These are phyloP conservation scores for Maccullochella peelii DNA, from an alignment of 2,113 vertebrate genomes.

Conservation along the genomic window DNA sequence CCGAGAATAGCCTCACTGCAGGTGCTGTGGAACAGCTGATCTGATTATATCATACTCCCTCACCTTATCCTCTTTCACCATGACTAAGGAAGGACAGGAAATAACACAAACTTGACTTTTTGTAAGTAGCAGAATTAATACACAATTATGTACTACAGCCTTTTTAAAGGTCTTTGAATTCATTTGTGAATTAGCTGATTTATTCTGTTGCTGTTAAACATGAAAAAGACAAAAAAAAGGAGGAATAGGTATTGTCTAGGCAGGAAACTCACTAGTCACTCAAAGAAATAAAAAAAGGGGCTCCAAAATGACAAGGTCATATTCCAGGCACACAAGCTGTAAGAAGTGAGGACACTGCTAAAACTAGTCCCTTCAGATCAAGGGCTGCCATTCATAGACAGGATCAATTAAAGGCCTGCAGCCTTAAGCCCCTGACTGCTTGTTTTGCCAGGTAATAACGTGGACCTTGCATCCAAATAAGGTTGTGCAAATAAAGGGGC, in stretches of 20 bases:
- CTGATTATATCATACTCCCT: conserved; percentile 39
- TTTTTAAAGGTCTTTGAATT: neutral
- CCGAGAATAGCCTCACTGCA: conserved; percentile 34
- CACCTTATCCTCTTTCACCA: conserved; percentile 25
- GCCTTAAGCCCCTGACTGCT: conserved; percentile 68
- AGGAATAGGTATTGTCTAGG: neutral
- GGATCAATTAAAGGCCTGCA: conserved; percentile 78
- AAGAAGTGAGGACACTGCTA: conserved; percentile 69
- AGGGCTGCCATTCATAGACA: conserved; percentile 68
- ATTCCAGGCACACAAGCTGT: conserved; percentile 72
- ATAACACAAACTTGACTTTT: conserved; percentile 10
- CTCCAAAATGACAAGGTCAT: conserved; percentile 71
- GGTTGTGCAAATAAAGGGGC: conserved; percentile 36
- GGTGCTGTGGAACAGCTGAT: conserved; percentile 35
- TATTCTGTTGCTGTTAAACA: conserved; percentile 8
- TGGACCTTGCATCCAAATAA: conserved; percentile 72
- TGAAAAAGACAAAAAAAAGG: neutral
- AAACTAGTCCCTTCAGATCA: conserved; percentile 70
- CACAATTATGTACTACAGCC: neutral
- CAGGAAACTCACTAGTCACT: conserved; percentile 40
- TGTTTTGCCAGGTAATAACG: conserved; percentile 69
- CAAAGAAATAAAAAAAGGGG: conserved; percentile 11
- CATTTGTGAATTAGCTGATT: neutral
- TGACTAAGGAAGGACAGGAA: neutral
- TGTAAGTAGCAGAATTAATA: neutral